Base-by-base conservation (phyloP, 2,113 vertebrate species). In the Salvelinus fontinalis region DNA sequence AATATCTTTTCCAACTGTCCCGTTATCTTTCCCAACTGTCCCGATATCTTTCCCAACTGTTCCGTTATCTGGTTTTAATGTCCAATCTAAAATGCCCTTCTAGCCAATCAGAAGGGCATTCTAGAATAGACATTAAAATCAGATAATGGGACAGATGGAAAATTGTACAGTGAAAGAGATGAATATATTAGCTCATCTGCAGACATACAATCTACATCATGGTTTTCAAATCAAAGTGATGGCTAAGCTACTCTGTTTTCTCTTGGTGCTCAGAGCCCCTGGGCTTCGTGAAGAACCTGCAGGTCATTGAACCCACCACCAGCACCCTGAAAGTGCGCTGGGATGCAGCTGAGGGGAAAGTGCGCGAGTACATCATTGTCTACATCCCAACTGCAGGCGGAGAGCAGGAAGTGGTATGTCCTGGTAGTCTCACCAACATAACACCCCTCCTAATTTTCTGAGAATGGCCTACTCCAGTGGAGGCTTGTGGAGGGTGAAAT, bases 321-420 rank as follows among this genome's bases (percentile, higher is more conserved):
- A 98, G 96, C 87, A 95, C 93, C 77, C 92, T 99, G 27, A 96
- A 95, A 5, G 95, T 97, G 4, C 95, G 95, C 77, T 99, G 98
- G 98, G 96, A 97, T 1, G 92, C 95, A 0, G 95, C 98, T 0
- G 96, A 96, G 5, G 97, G 97, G 12, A 95, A 89, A 2, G 97
- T 99, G 0, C 95, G 95, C 11, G 97, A 99, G 62, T 99, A 99
- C 13, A 95, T 95, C 1, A 77, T 99, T 67, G 93, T 92, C 78
- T 98, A 97, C 74, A 84, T 92, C 74, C 94, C 96, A 0, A 51
- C 89, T 0, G 83, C 86, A 16, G 96, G 96, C 70, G 94, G 94
- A 51, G 92, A 94, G n/a, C 94, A 95, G 85, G 91, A 94, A 0
- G 93, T 95, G 85, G 96, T 95, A 85, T 95, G 95, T 87, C 92